phyloP scores from a whole-genome alignment of 2,797 vertebrate species.

The Scyliorhinus canicula region DNA sequence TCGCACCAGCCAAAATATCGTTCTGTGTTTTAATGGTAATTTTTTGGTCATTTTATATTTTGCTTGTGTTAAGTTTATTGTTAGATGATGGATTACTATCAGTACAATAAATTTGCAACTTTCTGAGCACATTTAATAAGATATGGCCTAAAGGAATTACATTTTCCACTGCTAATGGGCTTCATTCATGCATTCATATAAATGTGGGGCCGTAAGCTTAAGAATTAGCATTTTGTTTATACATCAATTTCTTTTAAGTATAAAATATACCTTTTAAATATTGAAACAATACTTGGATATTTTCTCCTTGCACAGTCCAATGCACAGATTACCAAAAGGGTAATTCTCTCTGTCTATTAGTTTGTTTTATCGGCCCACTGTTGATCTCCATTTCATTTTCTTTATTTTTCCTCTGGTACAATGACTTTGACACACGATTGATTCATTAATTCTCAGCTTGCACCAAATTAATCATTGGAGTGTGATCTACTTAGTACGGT shows the following conservation, averaged over 20 bases:
- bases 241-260: neutral
- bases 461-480: constrained; percentile 13
- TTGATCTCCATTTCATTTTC: neutral
- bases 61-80: neutral
- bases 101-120: neutral
- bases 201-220: neutral
- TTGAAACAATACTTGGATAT: neutral
- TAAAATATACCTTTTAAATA: constrained; percentile 19
- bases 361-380: neutral
- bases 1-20: neutral
- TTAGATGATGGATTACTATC: neutral
- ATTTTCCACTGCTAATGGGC: neutral
- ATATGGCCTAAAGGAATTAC: neutral
- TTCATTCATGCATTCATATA: constrained; percentile 11
- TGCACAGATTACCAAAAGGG: neutral
- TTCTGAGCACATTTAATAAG: neutral
- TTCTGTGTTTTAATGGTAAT: neutral
- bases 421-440: neutral
- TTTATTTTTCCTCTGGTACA: neutral
- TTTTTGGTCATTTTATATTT: neutral
- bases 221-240: constrained; percentile 20
- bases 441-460: neutral
- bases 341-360: neutral
- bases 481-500: neutral
- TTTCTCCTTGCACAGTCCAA: neutral